phyloP scores from a whole-genome alignment of 2,888 invertebrate species.

The Polydrusus cervinus region DNA sequence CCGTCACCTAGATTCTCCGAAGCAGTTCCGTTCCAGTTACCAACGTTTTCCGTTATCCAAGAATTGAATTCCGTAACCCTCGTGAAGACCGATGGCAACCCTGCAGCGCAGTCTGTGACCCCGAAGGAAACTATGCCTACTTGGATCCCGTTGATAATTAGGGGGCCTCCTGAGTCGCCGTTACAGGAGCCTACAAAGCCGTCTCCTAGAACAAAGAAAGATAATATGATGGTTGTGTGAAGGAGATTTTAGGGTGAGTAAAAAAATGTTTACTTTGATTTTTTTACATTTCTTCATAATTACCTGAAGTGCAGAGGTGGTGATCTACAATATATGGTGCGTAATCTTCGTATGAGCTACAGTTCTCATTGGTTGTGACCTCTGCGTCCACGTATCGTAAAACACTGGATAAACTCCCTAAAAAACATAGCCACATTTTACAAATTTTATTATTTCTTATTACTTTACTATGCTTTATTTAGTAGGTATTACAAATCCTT shows the following conservation, averaged over 20 bases:
- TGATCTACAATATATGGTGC: conserved; percentile 33
- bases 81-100: conserved; percentile 56
- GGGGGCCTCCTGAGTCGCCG: conserved; percentile 59
- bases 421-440: no score
- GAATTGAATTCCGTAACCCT: conserved; percentile 49
- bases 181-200: conserved; percentile 54
- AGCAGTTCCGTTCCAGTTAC: background rate
- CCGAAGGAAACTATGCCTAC: conserved; percentile 58
- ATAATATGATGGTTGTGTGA: no score
- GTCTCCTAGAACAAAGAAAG: conserved; percentile 24
- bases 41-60: conserved; percentile 53
- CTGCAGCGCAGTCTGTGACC: conserved; percentile 42
- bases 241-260: no score
- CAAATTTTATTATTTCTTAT: no score
- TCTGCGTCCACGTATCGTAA: conserved; percentile 46
- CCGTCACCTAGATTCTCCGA: background rate
- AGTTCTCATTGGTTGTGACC: conserved; percentile 50
- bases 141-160: conserved; percentile 54
- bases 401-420: conserved; percentile 31
- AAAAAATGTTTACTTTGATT: no score
- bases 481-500: no score
- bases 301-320: conserved; percentile 56
- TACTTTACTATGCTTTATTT: no score
- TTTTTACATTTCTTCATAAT: no score
- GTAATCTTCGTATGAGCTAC: conserved; percentile 36